Evolutionary conservation across 2,797 vertebrate genomes (phyloP), one percentile per base, ranked within the genome.

Genomic region (Falco peregrinus): DNA sequence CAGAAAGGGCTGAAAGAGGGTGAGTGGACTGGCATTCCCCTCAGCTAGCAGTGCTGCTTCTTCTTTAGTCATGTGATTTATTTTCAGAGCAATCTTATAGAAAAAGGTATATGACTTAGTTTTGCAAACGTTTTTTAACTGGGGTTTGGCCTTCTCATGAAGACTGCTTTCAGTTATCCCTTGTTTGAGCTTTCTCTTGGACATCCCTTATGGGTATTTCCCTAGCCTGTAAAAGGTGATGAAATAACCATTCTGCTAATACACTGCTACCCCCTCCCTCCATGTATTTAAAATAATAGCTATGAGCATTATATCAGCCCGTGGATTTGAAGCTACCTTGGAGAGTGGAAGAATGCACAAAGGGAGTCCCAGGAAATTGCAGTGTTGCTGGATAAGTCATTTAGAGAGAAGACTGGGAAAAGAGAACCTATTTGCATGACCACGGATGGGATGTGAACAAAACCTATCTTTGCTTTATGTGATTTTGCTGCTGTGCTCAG

Each of bases 141-240:
- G 79, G 18, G 14, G 7, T 51, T 91, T 33, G 74, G 37, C 28
- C 31, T 91, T 48, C 77, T 92, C n/a, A 47, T 83, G 47, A 84
- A 69, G 76, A 48, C 47, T 76, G 33, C 50, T 90, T 91, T 89
- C 60, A 76, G 80, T 84, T 48, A 79, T 88, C 53, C 43, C 43
- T 90, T 89, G 50, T 39, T 88, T 82, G 79, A 94, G 73, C 56
- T 95, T 95, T 67, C 17, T 63, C 91, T 87, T 78, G 73, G 61
- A 67, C 24, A 56, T 80, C 53, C 75, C 20, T 53, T 84, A 1
- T 25, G 48, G 63, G 51, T 60, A 87, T 86, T 93, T 86, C 64
- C 65, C 29, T 75, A 56, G 39, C 29, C 18, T 64, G 5, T 74
- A 39, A 74, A 87, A 91, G 20, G n/a, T 33, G 29, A 14, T 56